phyloP scores from a whole-genome alignment of 1,140 invertebrate genomes.

The Anthonomus grandis region DNA sequence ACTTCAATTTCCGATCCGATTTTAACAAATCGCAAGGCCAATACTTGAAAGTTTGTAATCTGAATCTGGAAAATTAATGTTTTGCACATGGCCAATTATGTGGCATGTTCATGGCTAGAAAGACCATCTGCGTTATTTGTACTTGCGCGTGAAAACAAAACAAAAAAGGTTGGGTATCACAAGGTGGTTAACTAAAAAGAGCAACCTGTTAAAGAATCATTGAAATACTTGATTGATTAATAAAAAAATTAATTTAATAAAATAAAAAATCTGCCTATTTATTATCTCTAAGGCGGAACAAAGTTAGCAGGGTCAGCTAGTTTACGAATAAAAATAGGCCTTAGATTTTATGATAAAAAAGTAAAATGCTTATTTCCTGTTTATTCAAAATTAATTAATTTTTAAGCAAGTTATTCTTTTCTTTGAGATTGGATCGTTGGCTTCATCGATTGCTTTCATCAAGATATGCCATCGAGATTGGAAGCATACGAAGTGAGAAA shows the following conservation, averaged over 20 bases:
- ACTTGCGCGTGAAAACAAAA: conserved; percentile 6
- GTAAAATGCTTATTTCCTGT: too few species aligned
- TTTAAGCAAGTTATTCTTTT: neutral
- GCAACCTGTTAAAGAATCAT: too few species aligned
- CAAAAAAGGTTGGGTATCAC: conserved; percentile 17
- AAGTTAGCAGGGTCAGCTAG: too few species aligned
- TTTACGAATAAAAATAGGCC: too few species aligned
- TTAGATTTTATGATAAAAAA: too few species aligned
- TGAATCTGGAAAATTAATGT: conserved; percentile 39
- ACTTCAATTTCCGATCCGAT: conserved; percentile 52
- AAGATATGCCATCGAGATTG: conserved; percentile 18
- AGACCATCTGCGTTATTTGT: conserved; percentile 29
- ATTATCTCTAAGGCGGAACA: too few species aligned
- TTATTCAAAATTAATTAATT: too few species aligned
- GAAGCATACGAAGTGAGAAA: conserved; percentile 21
- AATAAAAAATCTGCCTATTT: too few species aligned
- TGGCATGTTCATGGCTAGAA: conserved; percentile 43
- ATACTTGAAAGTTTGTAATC: conserved; percentile 37
- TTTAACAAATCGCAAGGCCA: conserved; percentile 57
- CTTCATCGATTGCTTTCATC: neutral
- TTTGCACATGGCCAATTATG: conserved; percentile 47
- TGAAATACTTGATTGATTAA: too few species aligned
- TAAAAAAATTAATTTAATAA: too few species aligned
- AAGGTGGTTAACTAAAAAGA: too few species aligned
- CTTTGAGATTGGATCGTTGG: too few species aligned